Evolutionary conservation across 2,113 vertebrate genomes (phyloP).

Genomic region (Ariopsis seemanni): DNA sequence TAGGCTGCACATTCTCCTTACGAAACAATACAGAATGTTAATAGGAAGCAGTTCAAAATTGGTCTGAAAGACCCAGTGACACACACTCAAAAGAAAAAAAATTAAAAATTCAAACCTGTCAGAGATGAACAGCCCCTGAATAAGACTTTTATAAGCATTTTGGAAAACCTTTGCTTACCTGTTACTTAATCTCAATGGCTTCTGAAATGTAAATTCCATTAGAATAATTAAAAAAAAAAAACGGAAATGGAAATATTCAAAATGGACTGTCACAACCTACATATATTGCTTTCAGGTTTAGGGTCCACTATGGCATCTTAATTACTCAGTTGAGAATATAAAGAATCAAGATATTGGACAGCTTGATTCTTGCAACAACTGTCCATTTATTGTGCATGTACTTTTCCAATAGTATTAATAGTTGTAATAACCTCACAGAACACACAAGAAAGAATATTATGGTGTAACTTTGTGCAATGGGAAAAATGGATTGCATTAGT

Average conservation of each 20-base stretch:
- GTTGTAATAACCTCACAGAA: background rate
- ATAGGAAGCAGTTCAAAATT: slow-evolving; percentile 59
- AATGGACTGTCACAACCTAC: slow-evolving; percentile 9
- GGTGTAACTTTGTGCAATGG: background rate
- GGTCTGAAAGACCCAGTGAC: slow-evolving; percentile 65
- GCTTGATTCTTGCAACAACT: slow-evolving; percentile 5
- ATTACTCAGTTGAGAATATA: slow-evolving; percentile 4
- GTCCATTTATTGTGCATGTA: background rate
- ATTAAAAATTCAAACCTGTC: slow-evolving; percentile 65
- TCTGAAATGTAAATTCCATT: slow-evolving; percentile 12
- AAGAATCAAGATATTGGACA: slow-evolving; percentile 28
- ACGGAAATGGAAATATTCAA: background rate
- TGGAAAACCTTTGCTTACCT: slow-evolving; percentile 34
- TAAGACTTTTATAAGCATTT: slow-evolving; percentile 12
- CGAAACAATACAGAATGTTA: slow-evolving; percentile 48
- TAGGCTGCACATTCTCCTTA: slow-evolving; percentile 31
- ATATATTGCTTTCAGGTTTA: slow-evolving; percentile 39
- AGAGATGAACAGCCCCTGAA: slow-evolving; percentile 37
- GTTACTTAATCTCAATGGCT: slow-evolving; percentile 10
- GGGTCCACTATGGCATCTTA: slow-evolving; percentile 20
- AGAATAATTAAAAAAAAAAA: background rate
- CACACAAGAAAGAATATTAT: background rate
- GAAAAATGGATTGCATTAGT: background rate
- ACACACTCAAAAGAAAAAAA: slow-evolving; percentile 47
- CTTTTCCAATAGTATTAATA: background rate